These are phyloP conservation scores for Aproaerema taeniolella DNA, from an alignment of 2,888 invertebrate genomes.

Conservation along the genomic window DNA sequence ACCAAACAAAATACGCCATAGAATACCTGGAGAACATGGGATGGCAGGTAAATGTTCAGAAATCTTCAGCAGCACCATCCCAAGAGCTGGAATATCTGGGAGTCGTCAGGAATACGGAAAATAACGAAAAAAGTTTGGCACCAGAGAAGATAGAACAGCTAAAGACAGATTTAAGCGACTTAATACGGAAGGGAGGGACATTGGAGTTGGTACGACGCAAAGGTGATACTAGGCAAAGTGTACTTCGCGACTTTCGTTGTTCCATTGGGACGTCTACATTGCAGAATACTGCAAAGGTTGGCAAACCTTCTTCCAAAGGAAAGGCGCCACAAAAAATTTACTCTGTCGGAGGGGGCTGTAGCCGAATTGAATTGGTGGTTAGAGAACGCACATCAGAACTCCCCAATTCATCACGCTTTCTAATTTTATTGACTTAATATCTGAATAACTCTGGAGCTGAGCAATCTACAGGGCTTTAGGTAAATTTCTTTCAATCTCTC, in stretches of 20 bases:
- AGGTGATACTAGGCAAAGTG: constrained; percentile 15
- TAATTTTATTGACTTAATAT: no score
- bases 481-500: no score
- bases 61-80: constrained; percentile 2
- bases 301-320: neutral
- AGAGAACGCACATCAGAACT: neutral
- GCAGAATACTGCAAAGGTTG: constrained; percentile 9
- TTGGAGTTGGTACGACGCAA: constrained; percentile 12
- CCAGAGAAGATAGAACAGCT: constrained; percentile 2
- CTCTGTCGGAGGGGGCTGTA: neutral
- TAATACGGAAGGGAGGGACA: neutral
- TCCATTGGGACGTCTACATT: constrained; percentile 16
- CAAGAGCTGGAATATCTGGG: constrained; percentile 15
- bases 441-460: no score
- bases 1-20: neutral
- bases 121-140: constrained; percentile 8
- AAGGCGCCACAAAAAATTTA: neutral
- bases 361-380: constrained; percentile 7
- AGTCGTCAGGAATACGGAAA: constrained; percentile 15
- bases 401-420: no score
- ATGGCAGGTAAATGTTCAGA: constrained; percentile 15
- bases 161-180: constrained; percentile 1
- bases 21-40: constrained; percentile 2
- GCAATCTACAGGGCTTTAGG: no score
- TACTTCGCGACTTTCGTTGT: constrained; percentile 16